Conservation (phyloP, 2,888 invertebrate genomes). For the Rhimphoctona megacephalus region DNA sequence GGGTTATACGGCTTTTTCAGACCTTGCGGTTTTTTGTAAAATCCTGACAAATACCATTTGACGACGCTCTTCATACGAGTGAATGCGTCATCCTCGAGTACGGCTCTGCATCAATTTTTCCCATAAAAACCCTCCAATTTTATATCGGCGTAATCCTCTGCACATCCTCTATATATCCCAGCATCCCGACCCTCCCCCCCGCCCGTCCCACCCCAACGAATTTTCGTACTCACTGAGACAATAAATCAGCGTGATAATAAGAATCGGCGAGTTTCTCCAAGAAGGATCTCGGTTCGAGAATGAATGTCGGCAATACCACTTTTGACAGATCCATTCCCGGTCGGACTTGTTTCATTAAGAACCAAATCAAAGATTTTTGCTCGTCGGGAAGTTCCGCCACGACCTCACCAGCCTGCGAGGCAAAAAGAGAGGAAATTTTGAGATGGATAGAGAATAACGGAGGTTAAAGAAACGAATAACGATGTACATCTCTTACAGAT, state of each 20-base stretch:
- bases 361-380: conserved; percentile 98
- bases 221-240: conserved; percentile 89
- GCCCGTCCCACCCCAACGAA: not conserved
- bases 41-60: conserved; percentile 96
- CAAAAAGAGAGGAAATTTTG: not conserved
- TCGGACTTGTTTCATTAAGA: conserved; percentile 96
- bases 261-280: conserved; percentile 97
- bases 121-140: not conserved
- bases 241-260: conserved; percentile 96
- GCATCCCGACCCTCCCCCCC: not conserved
- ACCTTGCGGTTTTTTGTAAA: conserved; percentile 97
- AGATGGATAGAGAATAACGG: not conserved
- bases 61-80: conserved; percentile 95
- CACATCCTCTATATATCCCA: not conserved
- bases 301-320: conserved; percentile 97
- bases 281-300: conserved; percentile 96
- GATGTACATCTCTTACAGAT: conserved; percentile 83
- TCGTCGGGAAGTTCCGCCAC: conserved; percentile 97
- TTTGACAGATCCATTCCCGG: conserved; percentile 98
- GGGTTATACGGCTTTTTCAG: conserved; percentile 98
- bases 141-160: not conserved
- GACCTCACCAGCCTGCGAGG: conserved; percentile 90
- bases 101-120: conserved; percentile 86
- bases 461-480: not conserved
- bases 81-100: conserved; percentile 94